Evolutionary conservation across 2,888 invertebrate species (phyloP), one percentile per base, ranked within the genome.

Genomic region (Spodoptera littoralis): DNA sequence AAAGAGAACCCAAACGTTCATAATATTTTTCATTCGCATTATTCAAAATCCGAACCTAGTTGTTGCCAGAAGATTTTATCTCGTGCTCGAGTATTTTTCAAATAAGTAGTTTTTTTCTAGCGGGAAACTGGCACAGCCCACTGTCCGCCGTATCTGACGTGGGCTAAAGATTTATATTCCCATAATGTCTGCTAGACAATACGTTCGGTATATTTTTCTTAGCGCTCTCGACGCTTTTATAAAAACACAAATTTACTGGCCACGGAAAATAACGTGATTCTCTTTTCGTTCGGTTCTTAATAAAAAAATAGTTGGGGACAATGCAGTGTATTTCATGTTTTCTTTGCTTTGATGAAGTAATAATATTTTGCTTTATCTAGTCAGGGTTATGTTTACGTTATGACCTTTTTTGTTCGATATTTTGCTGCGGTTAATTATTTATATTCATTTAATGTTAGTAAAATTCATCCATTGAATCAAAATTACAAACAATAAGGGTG

Each of bases 81-180:
- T 36, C 41, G 46, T 18, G 41, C 58, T 27, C 30, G 54, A 72
- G 67, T 59, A 65, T 70, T 75, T 56, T 66, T 73, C 64, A 61
- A 68, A 73, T 76, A 66, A 76, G 72, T 73, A 73, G 72, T 74
- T 78, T 75, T 67, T 70, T 76, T 74, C 62, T 65, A 71, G 55
- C 66, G 65, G 69, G 53, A 61, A 70, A 56, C 62, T 69, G 70
- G 62, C 53, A 59, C 69, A 53, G 67, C 75, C 77, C 80, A 79
- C 70, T 77, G 77, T 76, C 74, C 73, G 73, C 74, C 78, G 80
- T 81, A 82, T 84, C 83, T 82, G 81, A 84, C 82, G 72, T 71
- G 72, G 81, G 69, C 79, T 49, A 76, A 81, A 85, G 87, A 87
- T 87, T 87, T 87, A 87, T 87, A 76, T 69, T 75, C 77, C 77